These are phyloP conservation scores for Cotesia glomerata DNA, from an alignment of 1,140 invertebrate genomes.

Conservation along the genomic window DNA sequence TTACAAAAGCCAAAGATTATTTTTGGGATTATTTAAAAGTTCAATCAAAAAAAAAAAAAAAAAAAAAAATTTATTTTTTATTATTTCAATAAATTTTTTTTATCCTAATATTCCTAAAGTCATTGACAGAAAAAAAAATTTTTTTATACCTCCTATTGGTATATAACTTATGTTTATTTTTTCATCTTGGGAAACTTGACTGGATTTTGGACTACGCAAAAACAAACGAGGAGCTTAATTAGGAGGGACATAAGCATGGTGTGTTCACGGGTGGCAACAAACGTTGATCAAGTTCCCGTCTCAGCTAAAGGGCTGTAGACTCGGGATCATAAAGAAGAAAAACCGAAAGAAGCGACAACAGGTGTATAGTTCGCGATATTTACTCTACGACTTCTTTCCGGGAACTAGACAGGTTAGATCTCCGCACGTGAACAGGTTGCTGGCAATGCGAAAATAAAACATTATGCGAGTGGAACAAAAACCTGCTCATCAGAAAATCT, in stretches of 20 bases:
- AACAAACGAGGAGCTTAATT: neutral
- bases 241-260: neutral
- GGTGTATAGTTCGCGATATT: constrained; percentile 27
- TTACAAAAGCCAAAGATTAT: neutral
- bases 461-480: constrained; percentile 15
- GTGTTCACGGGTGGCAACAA: constrained; percentile 1
- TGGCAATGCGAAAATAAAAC: constrained; percentile 13
- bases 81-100: too few relatives aligned
- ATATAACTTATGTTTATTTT: too few relatives aligned
- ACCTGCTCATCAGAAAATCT: constrained; percentile 16
- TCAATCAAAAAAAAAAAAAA: too few relatives aligned
- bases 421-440: neutral
- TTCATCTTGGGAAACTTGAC: too few relatives aligned
- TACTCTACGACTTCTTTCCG: constrained; percentile 26
- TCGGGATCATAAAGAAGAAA: constrained; percentile 1
- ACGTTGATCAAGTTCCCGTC: neutral
- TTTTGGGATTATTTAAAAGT: too few relatives aligned
- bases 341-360: constrained; percentile 17
- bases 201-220: neutral
- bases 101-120: too few relatives aligned
- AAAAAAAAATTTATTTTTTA: too few relatives aligned
- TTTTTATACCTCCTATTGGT: too few relatives aligned
- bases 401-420: constrained; percentile 24
- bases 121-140: too few relatives aligned
- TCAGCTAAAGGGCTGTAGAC: neutral